Percentiles rank a stretch among this genome's conserved stretches.
phyloP scores from a whole-genome alignment of 2,888 invertebrate species.

The Hybos culiciformis region DNA sequence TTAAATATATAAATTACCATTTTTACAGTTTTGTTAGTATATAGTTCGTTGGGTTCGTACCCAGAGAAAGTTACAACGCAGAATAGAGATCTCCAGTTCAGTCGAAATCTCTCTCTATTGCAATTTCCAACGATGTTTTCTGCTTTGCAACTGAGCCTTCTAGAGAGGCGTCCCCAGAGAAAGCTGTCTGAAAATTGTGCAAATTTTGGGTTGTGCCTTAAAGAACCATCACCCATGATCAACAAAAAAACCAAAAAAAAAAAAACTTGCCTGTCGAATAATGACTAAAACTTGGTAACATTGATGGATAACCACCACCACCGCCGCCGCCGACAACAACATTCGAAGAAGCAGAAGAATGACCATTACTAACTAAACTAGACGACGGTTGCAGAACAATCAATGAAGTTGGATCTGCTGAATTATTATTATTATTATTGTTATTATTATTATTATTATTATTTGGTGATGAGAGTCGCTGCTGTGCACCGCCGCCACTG shows the following conservation, averaged over 20 bases:
- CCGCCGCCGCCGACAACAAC: slow-evolving; percentile 19
- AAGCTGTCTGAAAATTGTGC: not conserved
- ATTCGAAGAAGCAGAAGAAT: slow-evolving; percentile 3
- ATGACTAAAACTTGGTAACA: slow-evolving; percentile 55
- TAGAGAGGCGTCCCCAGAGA: not conserved
- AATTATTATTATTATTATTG: slow-evolving; percentile 17
- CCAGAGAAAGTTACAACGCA: too few relatives aligned
- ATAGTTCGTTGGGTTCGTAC: too few relatives aligned
- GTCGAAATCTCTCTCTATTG: too few relatives aligned
- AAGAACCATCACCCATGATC: not conserved
- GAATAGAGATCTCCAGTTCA: too few relatives aligned
- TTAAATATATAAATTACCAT: too few relatives aligned
- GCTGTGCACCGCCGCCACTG: slow-evolving; percentile 14
- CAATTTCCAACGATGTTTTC: too few relatives aligned
- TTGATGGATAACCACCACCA: slow-evolving; percentile 40
- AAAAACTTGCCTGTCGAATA: slow-evolving; percentile 50
- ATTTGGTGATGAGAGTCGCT: slow-evolving; percentile 6
- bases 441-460: slow-evolving; percentile 15
- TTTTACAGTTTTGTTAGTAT: too few relatives aligned
- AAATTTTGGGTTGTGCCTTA: not conserved
- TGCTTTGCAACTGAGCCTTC: too few relatives aligned
- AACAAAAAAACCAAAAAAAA: slow-evolving; percentile 7
- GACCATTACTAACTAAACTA: slow-evolving; percentile 18
- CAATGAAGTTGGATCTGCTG: slow-evolving; percentile 24
- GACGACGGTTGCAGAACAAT: slow-evolving; percentile 44